Conservation (phyloP, 1,140 invertebrate species). For the Euura saliciscinereae region DNA sequence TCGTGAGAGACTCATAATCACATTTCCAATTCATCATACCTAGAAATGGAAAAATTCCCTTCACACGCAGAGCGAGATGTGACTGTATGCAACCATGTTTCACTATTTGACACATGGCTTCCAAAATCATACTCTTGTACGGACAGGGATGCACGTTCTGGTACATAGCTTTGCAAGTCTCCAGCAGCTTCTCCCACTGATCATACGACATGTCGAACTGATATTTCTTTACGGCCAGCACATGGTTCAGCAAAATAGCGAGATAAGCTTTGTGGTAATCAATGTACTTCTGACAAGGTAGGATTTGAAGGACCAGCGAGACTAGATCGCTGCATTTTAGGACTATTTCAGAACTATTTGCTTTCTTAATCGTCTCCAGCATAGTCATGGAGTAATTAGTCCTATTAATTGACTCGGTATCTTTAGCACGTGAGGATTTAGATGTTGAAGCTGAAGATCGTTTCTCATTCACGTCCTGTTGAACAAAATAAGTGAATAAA, state of each 20-base stretch:
- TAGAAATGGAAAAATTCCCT: conserved; percentile 33
- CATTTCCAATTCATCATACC: conserved; percentile 24
- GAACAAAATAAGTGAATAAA: conserved; percentile 9
- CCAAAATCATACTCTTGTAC: conserved; percentile 31
- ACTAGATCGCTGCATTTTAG: conserved; percentile 34
- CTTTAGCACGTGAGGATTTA: conserved; percentile 14
- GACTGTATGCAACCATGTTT: conserved; percentile 39
- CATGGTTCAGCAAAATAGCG: conserved; percentile 31
- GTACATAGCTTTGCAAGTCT: conserved; percentile 31
- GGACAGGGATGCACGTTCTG: conserved; percentile 19
- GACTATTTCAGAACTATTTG: conserved; percentile 21
- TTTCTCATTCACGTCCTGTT: conserved; percentile 32
- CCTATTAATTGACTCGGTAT: conserved; percentile 22
- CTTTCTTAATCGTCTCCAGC: conserved; percentile 29
- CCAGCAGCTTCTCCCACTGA: conserved; percentile 43
- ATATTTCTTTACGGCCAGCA: conserved; percentile 37
- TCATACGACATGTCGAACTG: conserved; percentile 28
- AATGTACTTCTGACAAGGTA: conserved; percentile 27
- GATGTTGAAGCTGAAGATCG: neutral
- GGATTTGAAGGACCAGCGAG: conserved; percentile 32
- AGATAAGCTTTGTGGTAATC: conserved; percentile 40
- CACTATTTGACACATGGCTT: conserved; percentile 34
- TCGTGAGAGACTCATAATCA: neutral
- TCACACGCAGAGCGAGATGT: conserved; percentile 32
- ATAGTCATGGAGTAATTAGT: conserved; percentile 19